phyloP scores from a whole-genome alignment of 64 coral and sea anemone genomes.

The Pocillopora verrucosa region DNA sequence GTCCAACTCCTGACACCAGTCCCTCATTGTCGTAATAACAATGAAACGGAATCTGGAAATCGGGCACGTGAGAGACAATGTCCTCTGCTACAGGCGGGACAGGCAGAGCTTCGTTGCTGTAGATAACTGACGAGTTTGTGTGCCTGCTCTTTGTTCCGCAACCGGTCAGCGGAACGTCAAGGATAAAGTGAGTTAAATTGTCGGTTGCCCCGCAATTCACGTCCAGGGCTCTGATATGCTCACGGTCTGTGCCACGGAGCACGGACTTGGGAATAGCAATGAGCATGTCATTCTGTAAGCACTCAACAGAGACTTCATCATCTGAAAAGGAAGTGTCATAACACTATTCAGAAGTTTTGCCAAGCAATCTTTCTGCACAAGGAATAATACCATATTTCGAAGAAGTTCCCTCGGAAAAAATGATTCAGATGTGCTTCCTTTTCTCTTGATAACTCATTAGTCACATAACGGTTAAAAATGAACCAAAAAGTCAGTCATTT shows the following conservation, averaged over 20 bases:
- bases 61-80: conserved; percentile 4
- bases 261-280: conserved; percentile 29
- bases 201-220: conserved; percentile 28
- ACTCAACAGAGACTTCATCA: background rate
- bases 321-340: background rate
- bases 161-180: conserved; percentile 48
- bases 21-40: conserved; percentile 62
- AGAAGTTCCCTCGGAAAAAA: background rate
- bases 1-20: conserved; percentile 6
- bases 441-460: too few species aligned
- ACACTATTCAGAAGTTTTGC: too few species aligned
- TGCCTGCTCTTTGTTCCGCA: conserved; percentile 63
- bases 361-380: too few species aligned
- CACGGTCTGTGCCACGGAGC: conserved; percentile 18
- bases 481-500: too few species aligned
- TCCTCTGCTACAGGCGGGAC: conserved; percentile 1
- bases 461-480: too few species aligned
- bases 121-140: conserved; percentile 30
- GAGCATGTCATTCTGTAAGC: conserved; percentile 49
- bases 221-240: conserved; percentile 41
- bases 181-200: conserved; percentile 44
- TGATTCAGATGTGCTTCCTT: background rate
- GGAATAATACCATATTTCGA: too few species aligned
- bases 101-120: conserved; percentile 53
- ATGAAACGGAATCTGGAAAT: conserved; percentile 52